These are phyloP conservation scores for Amphipoea oculea DNA, from an alignment of 2,888 invertebrate genomes.

Conservation along the genomic window DNA sequence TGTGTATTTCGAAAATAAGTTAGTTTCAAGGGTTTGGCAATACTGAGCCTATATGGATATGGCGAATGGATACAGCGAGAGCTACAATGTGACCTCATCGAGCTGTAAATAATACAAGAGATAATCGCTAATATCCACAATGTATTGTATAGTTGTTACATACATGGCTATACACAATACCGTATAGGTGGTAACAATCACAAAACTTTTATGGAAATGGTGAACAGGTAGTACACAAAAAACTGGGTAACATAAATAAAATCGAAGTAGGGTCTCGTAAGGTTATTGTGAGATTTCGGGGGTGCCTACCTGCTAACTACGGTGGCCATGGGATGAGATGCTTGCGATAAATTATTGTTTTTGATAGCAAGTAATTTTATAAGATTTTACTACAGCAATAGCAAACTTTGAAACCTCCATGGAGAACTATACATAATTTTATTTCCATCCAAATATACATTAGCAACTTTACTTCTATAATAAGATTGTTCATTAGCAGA, in stretches of 20 bases:
- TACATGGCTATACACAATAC: conserved; percentile 36
- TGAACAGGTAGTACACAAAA: conserved; percentile 43
- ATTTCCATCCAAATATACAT: neutral
- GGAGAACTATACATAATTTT: no score
- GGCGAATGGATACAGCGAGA: conserved; percentile 73
- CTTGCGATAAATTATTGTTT: neutral
- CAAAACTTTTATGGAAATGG: conserved; percentile 43
- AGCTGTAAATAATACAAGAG: conserved; percentile 76
- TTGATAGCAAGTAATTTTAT: neutral
- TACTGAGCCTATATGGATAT: conserved; percentile 62
- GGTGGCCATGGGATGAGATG: neutral
- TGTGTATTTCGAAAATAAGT: conserved; percentile 6
- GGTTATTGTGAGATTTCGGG: conserved; percentile 16
- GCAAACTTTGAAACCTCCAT: neutral
- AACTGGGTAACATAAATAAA: conserved; percentile 25
- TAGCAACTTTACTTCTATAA: neutral
- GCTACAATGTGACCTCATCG: conserved; percentile 78
- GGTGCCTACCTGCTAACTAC: conserved; percentile 42
- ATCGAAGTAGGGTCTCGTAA: conserved; percentile 8
- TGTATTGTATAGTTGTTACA: conserved; percentile 40
- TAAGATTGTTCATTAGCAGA: neutral
- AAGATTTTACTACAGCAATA: conserved; percentile 3
- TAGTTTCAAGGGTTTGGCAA: conserved; percentile 16
- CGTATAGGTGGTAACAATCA: conserved; percentile 34
- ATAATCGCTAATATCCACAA: conserved; percentile 65